Evolutionary conservation across 2,113 vertebrate species (phyloP), one percentile per base, ranked within the genome.

Genomic region (Synodontis membranacea): DNA sequence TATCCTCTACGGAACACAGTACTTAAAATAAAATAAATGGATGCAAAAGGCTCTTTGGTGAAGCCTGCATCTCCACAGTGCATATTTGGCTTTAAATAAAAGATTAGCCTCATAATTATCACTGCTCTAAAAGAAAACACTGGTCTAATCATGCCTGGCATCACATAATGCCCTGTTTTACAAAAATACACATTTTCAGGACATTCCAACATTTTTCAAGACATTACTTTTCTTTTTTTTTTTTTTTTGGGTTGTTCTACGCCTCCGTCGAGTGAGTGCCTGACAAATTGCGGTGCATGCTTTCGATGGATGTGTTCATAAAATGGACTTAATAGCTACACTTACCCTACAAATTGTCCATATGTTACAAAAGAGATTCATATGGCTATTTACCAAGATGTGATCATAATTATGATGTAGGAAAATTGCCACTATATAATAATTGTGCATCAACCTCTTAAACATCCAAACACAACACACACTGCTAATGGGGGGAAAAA

Each of bases 331-430:
- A 93, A 94, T 92, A 93, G 89, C 91, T 89, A 92, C 92, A 93
- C 91, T 94, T 92, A 93, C 86, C 90, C 91, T 88, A 91, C 85
- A 93, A 93, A 91, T 93, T 93, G 90, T 86, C 89, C 90, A 92
- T 90, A 92, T 84, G 89, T 88, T 91, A 92, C 86, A 90, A 93
- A 91, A 92, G 90, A 93, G 89, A 93, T 92, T 76, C 89, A 93
- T 92, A 92, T 89, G 91, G 91, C 89, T 92, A 92, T 92, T 92
- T 92, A 89, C 91, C 90, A 88, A 87, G 83, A 86, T 70, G 84
- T 90, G 89, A 91, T 91, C 85, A 90, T 92, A 91, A 93, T 91
- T 91, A 93, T 72, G 86, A 91, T 90, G 90, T 82, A 84, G 62
- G 91, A 90, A 92, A 93, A 91, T 91, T 91, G 91, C 90, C 80